Conservation (phyloP, 2,113 vertebrate genomes). For the Cercocebus atys region DNA sequence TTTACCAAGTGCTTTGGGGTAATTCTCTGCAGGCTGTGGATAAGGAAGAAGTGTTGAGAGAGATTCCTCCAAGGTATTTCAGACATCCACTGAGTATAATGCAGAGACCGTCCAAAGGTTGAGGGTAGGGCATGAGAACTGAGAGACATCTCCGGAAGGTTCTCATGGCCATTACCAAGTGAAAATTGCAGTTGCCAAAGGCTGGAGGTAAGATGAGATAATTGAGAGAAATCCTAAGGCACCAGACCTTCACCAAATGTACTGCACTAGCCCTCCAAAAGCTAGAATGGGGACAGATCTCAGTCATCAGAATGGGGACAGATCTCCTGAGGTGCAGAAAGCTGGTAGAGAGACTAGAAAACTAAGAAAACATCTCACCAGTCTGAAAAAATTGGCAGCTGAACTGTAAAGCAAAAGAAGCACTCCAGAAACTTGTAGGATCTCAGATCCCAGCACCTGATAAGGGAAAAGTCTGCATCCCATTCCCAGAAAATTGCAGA, state of each 20-base stretch:
- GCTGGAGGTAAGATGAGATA: not conserved
- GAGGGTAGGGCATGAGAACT: not conserved
- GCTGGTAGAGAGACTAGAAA: not conserved
- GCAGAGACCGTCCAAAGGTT: not conserved
- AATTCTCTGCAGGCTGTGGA: not conserved
- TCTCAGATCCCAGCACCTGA: not conserved
- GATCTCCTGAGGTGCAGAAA: not conserved
- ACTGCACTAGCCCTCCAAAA: not conserved
- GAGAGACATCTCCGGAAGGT: not conserved
- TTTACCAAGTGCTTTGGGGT: not conserved
- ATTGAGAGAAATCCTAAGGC: not conserved
- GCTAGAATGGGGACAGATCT: too few species aligned
- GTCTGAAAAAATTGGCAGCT: not conserved
- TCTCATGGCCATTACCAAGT: not conserved
- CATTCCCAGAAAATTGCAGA: not conserved
- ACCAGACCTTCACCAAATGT: not conserved
- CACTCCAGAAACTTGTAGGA: not conserved
- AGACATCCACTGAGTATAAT: not conserved
- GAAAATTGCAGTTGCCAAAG: not conserved
- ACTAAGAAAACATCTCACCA: not conserved
- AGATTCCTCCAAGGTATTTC: not conserved
- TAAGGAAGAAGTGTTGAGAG: not conserved
- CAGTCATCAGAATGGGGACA: not conserved
- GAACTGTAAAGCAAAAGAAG: not conserved
- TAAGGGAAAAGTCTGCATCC: not conserved